A percentile compares a stretch with the other conserved stretches of the same genome.
phyloP scores from a whole-genome alignment of 2,888 invertebrate species.

The Macrophya annulata region DNA sequence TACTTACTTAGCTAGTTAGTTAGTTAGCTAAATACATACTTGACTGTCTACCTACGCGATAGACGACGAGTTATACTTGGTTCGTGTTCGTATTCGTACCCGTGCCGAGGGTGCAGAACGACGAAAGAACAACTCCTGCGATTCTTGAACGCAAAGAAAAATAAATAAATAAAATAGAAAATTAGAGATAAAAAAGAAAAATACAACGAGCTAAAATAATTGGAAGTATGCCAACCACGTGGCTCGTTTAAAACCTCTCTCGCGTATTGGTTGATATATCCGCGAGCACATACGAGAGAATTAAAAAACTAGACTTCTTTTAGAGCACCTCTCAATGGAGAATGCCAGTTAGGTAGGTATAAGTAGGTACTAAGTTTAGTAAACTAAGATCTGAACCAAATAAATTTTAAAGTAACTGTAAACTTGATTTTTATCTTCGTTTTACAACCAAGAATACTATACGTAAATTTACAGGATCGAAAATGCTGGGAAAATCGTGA shows the following conservation, averaged over 20 bases:
- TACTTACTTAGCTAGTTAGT: constrained; percentile 15
- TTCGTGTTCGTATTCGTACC: not conserved
- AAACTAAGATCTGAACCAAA: no score
- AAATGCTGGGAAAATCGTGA: no score
- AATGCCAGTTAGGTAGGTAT: no score
- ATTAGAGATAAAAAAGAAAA: constrained; percentile 14
- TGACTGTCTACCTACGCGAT: not conserved
- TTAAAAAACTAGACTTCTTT: not conserved
- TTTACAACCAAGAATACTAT: no score
- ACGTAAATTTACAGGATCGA: no score
- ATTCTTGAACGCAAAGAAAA: constrained; percentile 19
- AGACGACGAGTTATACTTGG: not conserved
- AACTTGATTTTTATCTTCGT: no score
- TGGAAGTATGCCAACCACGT: constrained; percentile 75
- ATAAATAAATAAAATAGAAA: constrained; percentile 18
- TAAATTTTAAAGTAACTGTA: no score
- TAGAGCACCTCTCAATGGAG: no score
- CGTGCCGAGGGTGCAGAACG: not conserved
- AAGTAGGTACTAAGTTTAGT: no score
- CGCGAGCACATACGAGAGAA: not conserved
- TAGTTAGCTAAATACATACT: constrained; percentile 42
- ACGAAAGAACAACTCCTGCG: not conserved
- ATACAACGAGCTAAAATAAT: constrained; percentile 21
- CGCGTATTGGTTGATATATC: no score
- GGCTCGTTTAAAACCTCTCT: not conserved